These are phyloP conservation scores for Papilio dardanus DNA, from an alignment of 1,140 invertebrate genomes.

Conservation along the genomic window DNA sequence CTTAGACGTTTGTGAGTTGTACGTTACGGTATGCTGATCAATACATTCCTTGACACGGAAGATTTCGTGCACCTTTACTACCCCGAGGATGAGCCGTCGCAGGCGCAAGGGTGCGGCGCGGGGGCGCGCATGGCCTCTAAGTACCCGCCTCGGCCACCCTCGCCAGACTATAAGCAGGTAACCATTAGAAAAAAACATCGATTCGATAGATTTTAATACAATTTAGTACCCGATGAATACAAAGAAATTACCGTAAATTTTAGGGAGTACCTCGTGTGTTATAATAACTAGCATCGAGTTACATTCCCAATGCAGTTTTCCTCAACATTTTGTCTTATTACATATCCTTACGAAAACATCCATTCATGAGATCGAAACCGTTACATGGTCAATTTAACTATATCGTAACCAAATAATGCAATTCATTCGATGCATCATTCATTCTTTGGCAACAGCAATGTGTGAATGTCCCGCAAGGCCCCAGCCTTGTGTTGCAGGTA, in stretches of 20 bases:
- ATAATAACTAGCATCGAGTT: background rate
- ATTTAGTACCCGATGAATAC: no score
- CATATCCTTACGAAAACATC: background rate
- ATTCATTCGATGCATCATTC: conserved; percentile 23
- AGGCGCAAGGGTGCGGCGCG: conserved; percentile 69
- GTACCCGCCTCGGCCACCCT: conserved; percentile 67
- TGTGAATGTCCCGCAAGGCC: conserved; percentile 21
- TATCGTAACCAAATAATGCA: background rate
- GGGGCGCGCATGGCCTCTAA: conserved; percentile 74
- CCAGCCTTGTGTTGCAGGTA: background rate
- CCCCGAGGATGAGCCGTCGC: conserved; percentile 70
- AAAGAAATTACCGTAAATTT: background rate
- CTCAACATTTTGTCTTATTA: no score
- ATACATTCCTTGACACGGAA: conserved; percentile 78
- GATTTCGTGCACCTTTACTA: conserved; percentile 80
- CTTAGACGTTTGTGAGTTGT: conserved; percentile 65
- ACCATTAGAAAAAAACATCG: background rate
- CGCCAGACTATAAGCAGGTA: conserved; percentile 73
- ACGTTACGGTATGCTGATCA: conserved; percentile 75
- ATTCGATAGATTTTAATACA: no score
- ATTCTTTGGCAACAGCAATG: conserved; percentile 15
- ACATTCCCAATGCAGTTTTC: no score
- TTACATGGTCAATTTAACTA: background rate
- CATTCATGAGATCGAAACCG: background rate
- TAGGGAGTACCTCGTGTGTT: background rate